phyloP scores from a whole-genome alignment of 2,888 invertebrate species.

The Rhogogaster chlorosoma region DNA sequence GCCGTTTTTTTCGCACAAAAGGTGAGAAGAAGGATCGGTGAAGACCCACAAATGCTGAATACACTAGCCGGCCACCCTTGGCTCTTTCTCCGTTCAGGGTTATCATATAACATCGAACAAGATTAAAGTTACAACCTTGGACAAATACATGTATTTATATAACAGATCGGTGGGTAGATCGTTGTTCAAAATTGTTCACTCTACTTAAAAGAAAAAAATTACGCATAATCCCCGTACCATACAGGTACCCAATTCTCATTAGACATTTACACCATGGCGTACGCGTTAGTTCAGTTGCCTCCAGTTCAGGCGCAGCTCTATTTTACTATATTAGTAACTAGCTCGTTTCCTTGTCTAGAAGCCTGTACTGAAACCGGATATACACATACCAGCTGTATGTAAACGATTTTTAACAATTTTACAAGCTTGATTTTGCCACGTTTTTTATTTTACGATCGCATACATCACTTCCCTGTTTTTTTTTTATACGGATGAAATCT shows the following conservation, averaged over 20 bases:
- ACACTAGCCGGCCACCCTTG: constrained; percentile 27
- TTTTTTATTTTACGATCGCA: neutral
- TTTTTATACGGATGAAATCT: neutral
- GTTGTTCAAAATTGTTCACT: constrained; percentile 10
- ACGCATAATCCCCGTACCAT: neutral
- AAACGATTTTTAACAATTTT: neutral
- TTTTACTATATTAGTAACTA: too few species aligned
- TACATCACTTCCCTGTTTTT: neutral
- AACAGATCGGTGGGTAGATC: neutral
- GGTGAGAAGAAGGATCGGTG: constrained; percentile 47
- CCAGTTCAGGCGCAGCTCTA: constrained; percentile 6
- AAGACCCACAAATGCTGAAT: constrained; percentile 44
- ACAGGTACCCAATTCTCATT: neutral
- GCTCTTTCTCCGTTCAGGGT: constrained; percentile 29
- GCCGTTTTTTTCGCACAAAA: constrained; percentile 38
- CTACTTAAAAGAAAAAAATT: neutral
- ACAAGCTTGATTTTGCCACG: neutral
- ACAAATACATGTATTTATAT: constrained; percentile 32
- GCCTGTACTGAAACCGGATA: neutral
- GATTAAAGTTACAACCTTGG: constrained; percentile 50
- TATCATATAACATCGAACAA: constrained; percentile 44
- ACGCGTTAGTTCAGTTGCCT: constrained; percentile 18
- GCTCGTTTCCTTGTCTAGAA: neutral
- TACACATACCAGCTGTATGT: neutral
- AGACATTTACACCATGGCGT: neutral